Conservation (phyloP, 1,140 invertebrate genomes). For the Ruditapes philippinarum region DNA sequence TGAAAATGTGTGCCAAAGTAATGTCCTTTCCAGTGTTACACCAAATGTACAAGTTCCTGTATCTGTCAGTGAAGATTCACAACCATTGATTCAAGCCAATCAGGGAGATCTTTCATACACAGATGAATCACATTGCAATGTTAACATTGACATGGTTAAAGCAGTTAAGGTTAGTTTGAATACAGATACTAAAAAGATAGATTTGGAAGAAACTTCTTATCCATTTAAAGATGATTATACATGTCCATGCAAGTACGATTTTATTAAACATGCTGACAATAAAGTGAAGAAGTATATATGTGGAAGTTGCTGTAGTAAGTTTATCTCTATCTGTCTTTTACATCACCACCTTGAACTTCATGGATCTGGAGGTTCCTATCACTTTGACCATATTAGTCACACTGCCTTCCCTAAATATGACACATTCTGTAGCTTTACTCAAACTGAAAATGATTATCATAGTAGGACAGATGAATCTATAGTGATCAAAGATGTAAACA, state of each 20-base stretch:
- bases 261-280: neutral
- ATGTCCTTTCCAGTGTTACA: neutral
- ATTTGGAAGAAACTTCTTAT: neutral
- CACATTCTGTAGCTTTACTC: constrained; percentile 54
- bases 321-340: constrained; percentile 37
- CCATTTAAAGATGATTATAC: neutral
- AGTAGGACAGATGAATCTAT: neutral
- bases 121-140: neutral
- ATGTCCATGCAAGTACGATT: constrained; percentile 8
- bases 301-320: constrained; percentile 35
- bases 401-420: constrained; percentile 56
- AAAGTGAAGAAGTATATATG: constrained; percentile 35
- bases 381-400: constrained; percentile 51
- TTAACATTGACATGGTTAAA: neutral
- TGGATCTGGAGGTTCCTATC: constrained; percentile 45
- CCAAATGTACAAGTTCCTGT: neutral
- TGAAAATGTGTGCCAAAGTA: neutral
- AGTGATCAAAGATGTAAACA: neutral
- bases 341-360: constrained; percentile 46
- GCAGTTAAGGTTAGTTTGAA: neutral
- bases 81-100: neutral
- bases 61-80: neutral
- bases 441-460: constrained; percentile 25
- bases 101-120: too few relatives aligned
- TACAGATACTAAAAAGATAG: neutral